Evolutionary conservation across 30 jellyfish, hydroid and myxozoan species (phyloP), one percentile per base, ranked within the genome.

Genomic region (Sanderia malayensis): DNA sequence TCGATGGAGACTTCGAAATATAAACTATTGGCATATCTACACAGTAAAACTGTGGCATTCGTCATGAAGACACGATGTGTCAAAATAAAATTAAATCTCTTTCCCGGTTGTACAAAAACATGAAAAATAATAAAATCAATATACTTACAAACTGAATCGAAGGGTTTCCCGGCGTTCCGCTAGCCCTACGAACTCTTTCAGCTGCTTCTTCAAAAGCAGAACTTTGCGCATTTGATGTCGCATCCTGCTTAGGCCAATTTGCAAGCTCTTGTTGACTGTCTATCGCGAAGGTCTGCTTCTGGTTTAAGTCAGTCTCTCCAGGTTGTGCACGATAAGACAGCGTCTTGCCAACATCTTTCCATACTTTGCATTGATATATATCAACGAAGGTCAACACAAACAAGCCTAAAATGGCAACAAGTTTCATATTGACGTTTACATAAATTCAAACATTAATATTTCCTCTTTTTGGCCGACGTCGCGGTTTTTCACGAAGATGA

Each of bases 331-430:
- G 8, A 22, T 64, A 45, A 2, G 28, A 30, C 67, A 78, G 45
- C 17, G 89, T 78, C 19, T 66, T 78, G 4, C 80, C 80, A 10
- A 78, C 81, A 32, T 67, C 82, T 66, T 78, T 58, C 89, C 89
- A 78, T 23, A n/a, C 31, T 55, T 63, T 65, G 67, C 89, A 52
- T 2, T 19, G 25, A 58, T 61, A 64, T 19, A 74, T 6, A 8
- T 44, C 49, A 4, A 61, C 21, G 0, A 60, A 23, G 18, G 27
- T 49, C 25, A 49, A 49, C 8, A 18, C 64, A 49, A 2, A 49
- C 8, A 49, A 49, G 6, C 25, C 27, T 4, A 49, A 4, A 9
- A 49, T 4, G 23, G 27, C 64, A 9, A 9, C 27, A 49, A 24
- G 27, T 4, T 49, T 19, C 64, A 49, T 49, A 4, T 49, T 19